phyloP scores from a whole-genome alignment of 2,797 vertebrate genomes.

The Cossypha heuglini region DNA sequence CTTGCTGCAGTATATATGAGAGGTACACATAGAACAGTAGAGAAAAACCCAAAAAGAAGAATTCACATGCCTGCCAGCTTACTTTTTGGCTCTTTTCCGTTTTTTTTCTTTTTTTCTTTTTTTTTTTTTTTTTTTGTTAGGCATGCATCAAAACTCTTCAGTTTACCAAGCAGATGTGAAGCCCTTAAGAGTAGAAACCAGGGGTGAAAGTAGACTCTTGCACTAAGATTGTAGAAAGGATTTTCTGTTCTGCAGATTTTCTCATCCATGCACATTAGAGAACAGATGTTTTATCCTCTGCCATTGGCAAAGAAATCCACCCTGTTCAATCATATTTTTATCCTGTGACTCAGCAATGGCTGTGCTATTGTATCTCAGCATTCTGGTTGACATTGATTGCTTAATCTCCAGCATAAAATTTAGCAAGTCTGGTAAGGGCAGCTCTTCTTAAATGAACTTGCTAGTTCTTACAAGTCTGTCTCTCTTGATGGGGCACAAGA shows the following conservation, averaged over 20 bases:
- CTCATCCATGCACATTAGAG: neutral
- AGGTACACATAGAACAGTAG: neutral
- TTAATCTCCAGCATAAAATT: neutral
- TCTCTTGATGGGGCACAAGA: neutral
- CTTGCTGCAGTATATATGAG: neutral
- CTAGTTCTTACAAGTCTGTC: neutral
- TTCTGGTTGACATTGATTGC: neutral
- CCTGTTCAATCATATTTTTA: neutral
- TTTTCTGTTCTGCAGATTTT: slow-evolving; percentile 15
- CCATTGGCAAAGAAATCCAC: neutral
- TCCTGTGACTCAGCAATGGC: neutral
- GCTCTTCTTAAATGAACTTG: neutral
- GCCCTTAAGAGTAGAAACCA: neutral
- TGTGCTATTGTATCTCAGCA: neutral
- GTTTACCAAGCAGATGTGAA: neutral
- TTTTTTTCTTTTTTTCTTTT: neutral
- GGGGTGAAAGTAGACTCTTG: neutral
- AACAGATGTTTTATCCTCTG: neutral
- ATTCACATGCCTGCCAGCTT: neutral
- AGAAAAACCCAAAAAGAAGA: neutral
- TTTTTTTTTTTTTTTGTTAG: no score
- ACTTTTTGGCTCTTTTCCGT: neutral
- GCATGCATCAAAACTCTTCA: neutral
- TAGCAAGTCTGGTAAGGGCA: neutral
- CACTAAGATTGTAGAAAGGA: neutral